Evolutionary conservation across 1,140 invertebrate species (phyloP), one percentile per base, ranked within the genome.

Genomic region (Drosophila asahinai): DNA sequence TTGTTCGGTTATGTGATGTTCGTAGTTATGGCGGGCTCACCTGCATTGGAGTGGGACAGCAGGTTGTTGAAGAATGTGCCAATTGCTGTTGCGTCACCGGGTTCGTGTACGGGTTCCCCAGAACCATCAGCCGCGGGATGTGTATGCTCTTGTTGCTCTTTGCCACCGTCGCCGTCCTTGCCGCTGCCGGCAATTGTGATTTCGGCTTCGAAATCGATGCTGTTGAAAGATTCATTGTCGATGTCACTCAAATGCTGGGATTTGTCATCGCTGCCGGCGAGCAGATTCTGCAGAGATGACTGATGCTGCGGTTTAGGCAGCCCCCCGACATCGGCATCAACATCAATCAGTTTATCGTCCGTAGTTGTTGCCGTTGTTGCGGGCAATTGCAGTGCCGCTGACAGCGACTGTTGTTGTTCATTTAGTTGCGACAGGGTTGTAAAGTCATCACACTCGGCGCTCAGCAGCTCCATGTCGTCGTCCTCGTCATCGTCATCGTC

Each of bases 181-280:
- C 60, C 38, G 62, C 67, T 73, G 57, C 81, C 90, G 72, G 86
- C 83, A 74, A 93, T 92, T 81, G 89, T 92, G 80, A 93, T 93
- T 86, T 92, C 92, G 65, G 92, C 83, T 65, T 92, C 91, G 81
- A 91, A 93, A 83, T 93, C 92, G 77, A 92, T 93, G 75, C 91
- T 92, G 80, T 93, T 93, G 78, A 93, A 92, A 67, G 92, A 93
- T 91, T 93, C 92, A 91, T 92, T 92, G 83, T 93, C 92, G 74
- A 92, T 89, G 82, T 93, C 92, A 91, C 91, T 93, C 78, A 92
- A 92, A 82, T 91, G 73, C 67, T 92, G 87, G 78, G 87, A 92
- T 86, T 91, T 91, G 74, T 92, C 90, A 77, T 93, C 92, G 71
- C 76, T 60, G 52, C 75, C 83, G 57, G 86, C 75, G 63, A 92